phyloP scores from a whole-genome alignment of 2,888 invertebrate species.

The Drosophila phalerata region DNA sequence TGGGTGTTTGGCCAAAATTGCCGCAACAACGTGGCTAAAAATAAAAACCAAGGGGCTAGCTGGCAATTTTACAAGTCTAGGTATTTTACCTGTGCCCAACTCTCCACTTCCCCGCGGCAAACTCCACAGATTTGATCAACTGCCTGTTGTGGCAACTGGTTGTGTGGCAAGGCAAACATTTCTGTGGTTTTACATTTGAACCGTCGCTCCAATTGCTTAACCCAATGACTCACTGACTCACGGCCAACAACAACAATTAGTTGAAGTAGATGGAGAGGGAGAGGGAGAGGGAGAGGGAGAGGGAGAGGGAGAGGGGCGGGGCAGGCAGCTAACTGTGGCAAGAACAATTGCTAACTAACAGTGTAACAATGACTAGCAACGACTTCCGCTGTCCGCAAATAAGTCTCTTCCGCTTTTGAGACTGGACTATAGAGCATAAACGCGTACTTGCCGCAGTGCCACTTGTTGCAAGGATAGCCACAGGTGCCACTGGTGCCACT shows the following conservation, averaged over 20 bases:
- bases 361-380: conserved; percentile 27
- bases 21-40: conserved; percentile 17
- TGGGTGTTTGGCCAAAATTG: conserved; percentile 24
- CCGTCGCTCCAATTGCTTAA: conserved; percentile 29
- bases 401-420: conserved; percentile 63
- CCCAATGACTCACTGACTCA: conserved; percentile 56
- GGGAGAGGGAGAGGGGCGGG: neutral
- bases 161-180: conserved; percentile 31
- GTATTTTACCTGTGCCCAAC: conserved; percentile 5
- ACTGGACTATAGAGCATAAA: conserved; percentile 3
- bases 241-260: neutral
- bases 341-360: conserved; percentile 34
- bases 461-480: conserved; percentile 37
- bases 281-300: neutral
- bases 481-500: conserved; percentile 18
- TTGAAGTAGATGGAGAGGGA: neutral
- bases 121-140: neutral
- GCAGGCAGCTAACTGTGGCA: conserved; percentile 11
- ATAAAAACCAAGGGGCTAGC: neutral
- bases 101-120: no score
- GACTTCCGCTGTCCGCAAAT: conserved; percentile 65
- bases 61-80: neutral
- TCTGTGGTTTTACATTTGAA: conserved; percentile 22
- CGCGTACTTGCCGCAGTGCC: conserved; percentile 14
- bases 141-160: neutral